phyloP scores from a whole-genome alignment of 2,888 invertebrate genomes.

The Lasioglossum leucozonium region DNA sequence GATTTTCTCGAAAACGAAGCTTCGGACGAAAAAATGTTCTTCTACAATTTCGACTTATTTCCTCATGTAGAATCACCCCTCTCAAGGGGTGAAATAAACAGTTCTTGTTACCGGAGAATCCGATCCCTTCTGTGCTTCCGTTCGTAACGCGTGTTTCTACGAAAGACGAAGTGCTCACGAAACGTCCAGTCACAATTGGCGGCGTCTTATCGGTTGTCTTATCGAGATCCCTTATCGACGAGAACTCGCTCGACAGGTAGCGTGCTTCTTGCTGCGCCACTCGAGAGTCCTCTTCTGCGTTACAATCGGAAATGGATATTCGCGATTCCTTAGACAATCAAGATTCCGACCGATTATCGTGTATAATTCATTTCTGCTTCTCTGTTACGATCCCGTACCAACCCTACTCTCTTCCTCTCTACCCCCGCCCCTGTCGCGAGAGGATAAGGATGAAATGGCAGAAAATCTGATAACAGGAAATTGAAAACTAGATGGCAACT shows the following conservation, averaged over 20 bases:
- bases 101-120: constrained; percentile 24
- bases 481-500: constrained; percentile 61
- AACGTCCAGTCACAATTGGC: constrained; percentile 61
- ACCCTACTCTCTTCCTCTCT: too few relatives aligned
- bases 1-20: too few relatives aligned
- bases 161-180: constrained; percentile 38
- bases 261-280: constrained; percentile 61
- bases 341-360: constrained; percentile 64
- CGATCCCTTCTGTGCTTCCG: background rate
- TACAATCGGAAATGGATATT: constrained; percentile 60
- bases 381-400: background rate
- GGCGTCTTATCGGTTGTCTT: constrained; percentile 56
- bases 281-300: constrained; percentile 54
- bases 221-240: constrained; percentile 67
- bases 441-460: background rate
- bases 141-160: constrained; percentile 15
- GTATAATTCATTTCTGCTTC: constrained; percentile 36
- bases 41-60: too few relatives aligned
- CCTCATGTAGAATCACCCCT: too few relatives aligned
- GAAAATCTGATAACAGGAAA: constrained; percentile 54
- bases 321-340: constrained; percentile 64
- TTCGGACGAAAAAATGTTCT: too few relatives aligned
- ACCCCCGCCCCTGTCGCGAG: background rate
- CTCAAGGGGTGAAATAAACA: too few relatives aligned
- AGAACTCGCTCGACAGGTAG: constrained; percentile 60